Base-by-base conservation (phyloP, 2,113 vertebrate species). In the Heterochromis multidens region DNA sequence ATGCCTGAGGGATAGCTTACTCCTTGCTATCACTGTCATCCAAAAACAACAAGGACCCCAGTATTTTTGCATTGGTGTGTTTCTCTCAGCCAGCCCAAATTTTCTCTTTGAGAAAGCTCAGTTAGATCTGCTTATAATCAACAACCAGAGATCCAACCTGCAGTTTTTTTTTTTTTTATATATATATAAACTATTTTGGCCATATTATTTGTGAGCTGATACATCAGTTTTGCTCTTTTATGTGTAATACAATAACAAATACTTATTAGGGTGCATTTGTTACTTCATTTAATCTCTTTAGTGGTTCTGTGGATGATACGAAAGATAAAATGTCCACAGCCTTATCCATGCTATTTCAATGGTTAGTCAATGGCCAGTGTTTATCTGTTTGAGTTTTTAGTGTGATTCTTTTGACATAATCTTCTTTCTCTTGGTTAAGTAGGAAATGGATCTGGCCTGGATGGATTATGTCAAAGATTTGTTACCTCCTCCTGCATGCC, bases 401-500 rank as follows among this genome's bases (percentile, higher is more conserved):
- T 79, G 49, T 70, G 56, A 37, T 79, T 80, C 12, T 79, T 90
- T 62, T 70, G 61, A 52, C 67, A 46, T 25, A 79, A 31, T 43
- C 27, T 49, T 57, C 81, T 5, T 35, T 7, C 81, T 77, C 31
- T 43, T 58, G 54, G 81, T 78, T 60, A 33, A 88, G 79, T 63
- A 65, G 77, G 63, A 90, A 92, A 79, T 87, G 13, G 8, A 83
- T 89, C 88, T 5, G 40, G 19, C 23, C 27, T 63, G 25, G 74
- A 57, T 88, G 29, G 72, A 4, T 5, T 3, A n/a, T 6, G 14
- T 70, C 16, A 29, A 11, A 56, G 49, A 61, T 61, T 35, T 1
- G 57, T 62, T 59, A 77, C 90, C 70, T 88, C 79, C 80, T 25
- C 52, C 35, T 79, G 76, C 81, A 81, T 81, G 49, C 89, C 79